Evolutionary conservation across 2,888 invertebrate genomes (phyloP).

Genomic region (Sminthurides aquaticus): DNA sequence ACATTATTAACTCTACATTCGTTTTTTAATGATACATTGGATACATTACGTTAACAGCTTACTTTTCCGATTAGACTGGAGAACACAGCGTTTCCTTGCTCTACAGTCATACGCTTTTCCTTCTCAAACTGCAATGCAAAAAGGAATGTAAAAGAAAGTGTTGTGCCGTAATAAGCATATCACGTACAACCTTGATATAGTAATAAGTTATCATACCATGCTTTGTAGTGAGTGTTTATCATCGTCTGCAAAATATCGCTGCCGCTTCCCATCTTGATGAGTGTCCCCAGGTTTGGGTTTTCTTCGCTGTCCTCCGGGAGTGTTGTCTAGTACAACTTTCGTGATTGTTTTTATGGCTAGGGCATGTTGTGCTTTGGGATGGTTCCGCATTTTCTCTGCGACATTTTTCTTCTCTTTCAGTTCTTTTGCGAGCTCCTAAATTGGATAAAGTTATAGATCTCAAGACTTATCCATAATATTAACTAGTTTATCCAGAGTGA

Average conservation of each 20-base stretch:
- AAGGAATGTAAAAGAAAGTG: too few species aligned
- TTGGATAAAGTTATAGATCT: not conserved
- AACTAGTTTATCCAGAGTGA: not conserved
- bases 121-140: slow-evolving; percentile 55
- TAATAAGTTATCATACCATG: slow-evolving; percentile 52
- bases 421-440: slow-evolving; percentile 56
- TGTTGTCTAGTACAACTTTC: slow-evolving; percentile 29
- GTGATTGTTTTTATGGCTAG: slow-evolving; percentile 32
- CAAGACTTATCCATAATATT: not conserved
- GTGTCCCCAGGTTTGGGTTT: slow-evolving; percentile 53
- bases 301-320: slow-evolving; percentile 17
- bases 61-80: slow-evolving; percentile 61
- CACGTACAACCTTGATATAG: not conserved
- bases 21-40: not conserved
- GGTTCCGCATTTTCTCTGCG: slow-evolving; percentile 39
- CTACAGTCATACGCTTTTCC: slow-evolving; percentile 68
- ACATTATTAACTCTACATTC: too few species aligned
- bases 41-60: slow-evolving; percentile 25
- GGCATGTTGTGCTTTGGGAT: slow-evolving; percentile 19
- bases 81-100: slow-evolving; percentile 73
- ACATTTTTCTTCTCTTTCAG: slow-evolving; percentile 57
- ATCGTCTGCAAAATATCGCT: slow-evolving; percentile 81
- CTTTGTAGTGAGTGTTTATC: slow-evolving; percentile 76
- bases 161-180: too few species aligned
- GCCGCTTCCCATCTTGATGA: slow-evolving; percentile 63